Percentiles rank a stretch among this genome's conserved stretches.
Conservation (phyloP, 37 sponge, comb jelly and placozoan species). For the Oscarella lobularis region DNA sequence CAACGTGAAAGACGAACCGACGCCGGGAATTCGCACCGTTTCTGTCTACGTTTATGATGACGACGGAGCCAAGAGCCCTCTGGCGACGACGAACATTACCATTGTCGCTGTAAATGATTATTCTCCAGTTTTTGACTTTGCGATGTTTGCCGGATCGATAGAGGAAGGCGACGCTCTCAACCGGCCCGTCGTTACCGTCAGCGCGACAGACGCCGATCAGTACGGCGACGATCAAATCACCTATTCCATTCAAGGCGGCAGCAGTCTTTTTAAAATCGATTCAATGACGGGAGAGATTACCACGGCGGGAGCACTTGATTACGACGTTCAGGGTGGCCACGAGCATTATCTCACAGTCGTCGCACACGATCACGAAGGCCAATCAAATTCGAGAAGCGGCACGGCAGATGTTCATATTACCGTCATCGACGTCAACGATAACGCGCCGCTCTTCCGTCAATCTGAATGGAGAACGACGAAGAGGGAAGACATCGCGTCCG, state of each 20-base stretch:
- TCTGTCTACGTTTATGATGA: not conserved
- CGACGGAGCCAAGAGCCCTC: not conserved
- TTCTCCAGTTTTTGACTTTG: not conserved
- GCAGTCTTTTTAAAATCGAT: not conserved
- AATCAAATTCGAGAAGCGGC: not conserved
- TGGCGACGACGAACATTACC: not conserved
- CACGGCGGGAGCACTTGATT: not conserved
- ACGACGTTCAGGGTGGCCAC: not conserved
- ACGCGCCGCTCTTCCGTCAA: not conserved
- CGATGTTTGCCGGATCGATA: not conserved
- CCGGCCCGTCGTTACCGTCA: not conserved
- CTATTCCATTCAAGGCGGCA: not conserved
- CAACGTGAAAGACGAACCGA: conserved; percentile 2
- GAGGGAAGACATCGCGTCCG: not conserved
- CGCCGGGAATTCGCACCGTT: not conserved
- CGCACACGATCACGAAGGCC: not conserved
- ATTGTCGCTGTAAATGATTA: not conserved
- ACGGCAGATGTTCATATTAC: not conserved
- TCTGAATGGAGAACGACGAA: not conserved
- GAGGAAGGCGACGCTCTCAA: not conserved
- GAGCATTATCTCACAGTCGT: not conserved
- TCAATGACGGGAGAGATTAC: not conserved
- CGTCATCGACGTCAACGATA: not conserved
- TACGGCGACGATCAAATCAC: not conserved
- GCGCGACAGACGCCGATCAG: not conserved